phyloP scores from a whole-genome alignment of 1,140 invertebrate genomes.

The Drosophila navojoa region DNA sequence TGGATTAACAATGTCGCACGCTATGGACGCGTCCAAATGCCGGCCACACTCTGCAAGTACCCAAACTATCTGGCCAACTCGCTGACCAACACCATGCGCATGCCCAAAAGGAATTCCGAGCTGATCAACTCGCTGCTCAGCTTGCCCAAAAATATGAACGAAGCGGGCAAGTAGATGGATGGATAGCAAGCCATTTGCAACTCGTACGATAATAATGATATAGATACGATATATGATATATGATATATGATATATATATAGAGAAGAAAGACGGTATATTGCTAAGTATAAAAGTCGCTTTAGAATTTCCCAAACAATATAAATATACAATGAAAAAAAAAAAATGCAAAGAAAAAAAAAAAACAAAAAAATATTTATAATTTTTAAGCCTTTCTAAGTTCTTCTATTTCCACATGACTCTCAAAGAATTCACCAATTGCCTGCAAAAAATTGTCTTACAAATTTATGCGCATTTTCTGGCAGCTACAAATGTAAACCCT shows the following conservation, averaged over 20 bases:
- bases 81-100: slow-evolving; percentile 46
- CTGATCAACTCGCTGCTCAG: slow-evolving; percentile 90
- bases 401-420: background rate
- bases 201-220: slow-evolving; percentile 10
- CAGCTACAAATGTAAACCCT: background rate
- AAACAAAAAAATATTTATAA: background rate
- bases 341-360: background rate
- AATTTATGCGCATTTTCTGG: background rate
- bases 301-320: slow-evolving; percentile 18
- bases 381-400: background rate
- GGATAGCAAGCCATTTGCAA: background rate
- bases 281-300: slow-evolving; percentile 45
- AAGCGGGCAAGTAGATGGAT: slow-evolving; percentile 86
- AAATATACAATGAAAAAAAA: slow-evolving; percentile 18
- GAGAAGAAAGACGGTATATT: slow-evolving; percentile 30
- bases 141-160: slow-evolving; percentile 89
- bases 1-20: slow-evolving; percentile 66
- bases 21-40: slow-evolving; percentile 45
- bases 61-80: slow-evolving; percentile 60
- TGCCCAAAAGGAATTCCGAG: slow-evolving; percentile 89
- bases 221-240: no score
- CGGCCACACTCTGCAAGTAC: slow-evolving; percentile 57
- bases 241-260: background rate
- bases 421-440: slow-evolving; percentile 1
- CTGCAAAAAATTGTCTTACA: background rate